phyloP scores from a whole-genome alignment of 2,113 vertebrate species.

The Gallinago paraguaiae region DNA sequence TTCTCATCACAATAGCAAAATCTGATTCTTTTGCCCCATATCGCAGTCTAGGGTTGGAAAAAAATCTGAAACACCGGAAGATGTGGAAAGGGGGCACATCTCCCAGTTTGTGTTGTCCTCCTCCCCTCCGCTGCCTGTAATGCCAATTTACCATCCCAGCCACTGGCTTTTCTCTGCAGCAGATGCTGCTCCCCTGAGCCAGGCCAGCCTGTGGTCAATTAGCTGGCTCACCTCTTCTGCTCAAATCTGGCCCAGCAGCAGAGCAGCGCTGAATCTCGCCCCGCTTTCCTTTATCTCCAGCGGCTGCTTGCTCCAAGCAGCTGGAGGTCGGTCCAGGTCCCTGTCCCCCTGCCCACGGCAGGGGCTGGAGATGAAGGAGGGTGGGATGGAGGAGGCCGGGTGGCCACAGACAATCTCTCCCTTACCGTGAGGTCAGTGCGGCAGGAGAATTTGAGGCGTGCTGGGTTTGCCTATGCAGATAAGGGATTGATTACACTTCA shows the following conservation, averaged over 20 bases:
- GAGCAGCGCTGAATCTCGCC: neutral
- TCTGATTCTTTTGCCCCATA: neutral
- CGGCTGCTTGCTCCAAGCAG: neutral
- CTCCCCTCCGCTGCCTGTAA: neutral
- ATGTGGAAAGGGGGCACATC: neutral
- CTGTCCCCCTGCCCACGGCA: rapidly evolving
- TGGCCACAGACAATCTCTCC: neutral
- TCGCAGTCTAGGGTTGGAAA: neutral
- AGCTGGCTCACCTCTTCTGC: constrained; percentile 17
- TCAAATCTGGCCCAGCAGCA: neutral
- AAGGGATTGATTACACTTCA: constrained; percentile 39
- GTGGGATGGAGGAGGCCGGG: neutral
- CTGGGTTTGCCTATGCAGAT: constrained; percentile 14
- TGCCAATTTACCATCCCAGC: neutral
- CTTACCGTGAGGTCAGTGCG: rapidly evolving
- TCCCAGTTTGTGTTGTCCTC: neutral
- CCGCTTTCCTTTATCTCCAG: neutral
- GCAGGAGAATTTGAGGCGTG: neutral
- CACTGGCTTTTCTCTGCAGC: neutral
- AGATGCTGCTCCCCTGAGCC: constrained; percentile 18
- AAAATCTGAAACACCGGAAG: neutral
- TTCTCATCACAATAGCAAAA: neutral
- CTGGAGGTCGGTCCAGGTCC: neutral
- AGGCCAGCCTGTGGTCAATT: neutral
- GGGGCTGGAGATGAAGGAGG: neutral